phyloP scores from a whole-genome alignment of 2,113 vertebrate genomes.

The human region GRCh38 chr5:44477501-44478000 shows the following conservation, averaged over 20 bases:
- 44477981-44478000: neutral
- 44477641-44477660: neutral
- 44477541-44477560: neutral
- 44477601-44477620: neutral
- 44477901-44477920: neutral
- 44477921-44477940: neutral
- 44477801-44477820: neutral
- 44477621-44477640: neutral
- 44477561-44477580: neutral
- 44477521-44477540: neutral
- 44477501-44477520: neutral
- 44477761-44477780: neutral
- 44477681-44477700: neutral
- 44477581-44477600: neutral
- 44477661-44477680: neutral
- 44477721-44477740: neutral
- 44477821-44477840: neutral
- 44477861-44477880: neutral
- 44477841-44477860: neutral
- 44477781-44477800: neutral
- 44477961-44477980: neutral
- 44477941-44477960: neutral
- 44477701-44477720: neutral
- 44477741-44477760: neutral
- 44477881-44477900: neutral